Percentiles rank a stretch among this genome's conserved stretches.
phyloP scores from a whole-genome alignment of 2,888 invertebrate species.

The Plemyria rubiginata region DNA sequence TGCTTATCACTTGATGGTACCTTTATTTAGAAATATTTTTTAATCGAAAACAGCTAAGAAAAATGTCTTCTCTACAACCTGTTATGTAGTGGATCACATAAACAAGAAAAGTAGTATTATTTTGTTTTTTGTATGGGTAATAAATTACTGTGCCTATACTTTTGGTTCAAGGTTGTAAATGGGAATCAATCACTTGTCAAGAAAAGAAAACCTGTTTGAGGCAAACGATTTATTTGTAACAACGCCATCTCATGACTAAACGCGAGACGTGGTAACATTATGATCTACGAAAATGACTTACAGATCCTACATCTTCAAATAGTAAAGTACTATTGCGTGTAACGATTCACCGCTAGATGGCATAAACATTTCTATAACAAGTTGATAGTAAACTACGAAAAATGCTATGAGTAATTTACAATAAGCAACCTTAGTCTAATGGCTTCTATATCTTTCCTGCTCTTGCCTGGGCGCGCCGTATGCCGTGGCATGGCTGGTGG shows the following conservation, averaged over 20 bases:
- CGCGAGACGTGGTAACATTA: constrained; percentile 10
- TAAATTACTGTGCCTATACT: constrained; percentile 6
- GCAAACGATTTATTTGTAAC: constrained; percentile 35
- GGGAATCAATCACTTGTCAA: constrained; percentile 4
- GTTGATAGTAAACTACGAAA: constrained; percentile 26
- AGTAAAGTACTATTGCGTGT: constrained; percentile 2
- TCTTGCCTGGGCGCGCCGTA: constrained; percentile 86
- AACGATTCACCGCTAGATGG: constrained; percentile 23
- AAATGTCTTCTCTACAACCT: neutral
- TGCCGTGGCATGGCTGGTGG: constrained; percentile 89
- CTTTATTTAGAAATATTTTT: no score
- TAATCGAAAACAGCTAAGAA: no score
- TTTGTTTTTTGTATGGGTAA: neutral
- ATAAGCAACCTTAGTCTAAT: constrained; percentile 40
- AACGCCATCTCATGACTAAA: constrained; percentile 34
- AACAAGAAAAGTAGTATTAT: neutral
- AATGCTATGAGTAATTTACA: constrained; percentile 30
- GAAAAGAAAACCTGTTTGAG: constrained; percentile 23
- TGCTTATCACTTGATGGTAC: no score
- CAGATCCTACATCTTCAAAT: neutral
- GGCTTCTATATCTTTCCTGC: constrained; percentile 54
- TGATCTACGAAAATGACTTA: neutral
- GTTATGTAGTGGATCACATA: neutral
- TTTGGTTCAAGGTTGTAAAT: constrained; percentile 34
- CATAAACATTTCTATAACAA: constrained; percentile 20